Base-by-base conservation (phyloP, 2,797 vertebrate genomes). In the Psittacula echo region DNA sequence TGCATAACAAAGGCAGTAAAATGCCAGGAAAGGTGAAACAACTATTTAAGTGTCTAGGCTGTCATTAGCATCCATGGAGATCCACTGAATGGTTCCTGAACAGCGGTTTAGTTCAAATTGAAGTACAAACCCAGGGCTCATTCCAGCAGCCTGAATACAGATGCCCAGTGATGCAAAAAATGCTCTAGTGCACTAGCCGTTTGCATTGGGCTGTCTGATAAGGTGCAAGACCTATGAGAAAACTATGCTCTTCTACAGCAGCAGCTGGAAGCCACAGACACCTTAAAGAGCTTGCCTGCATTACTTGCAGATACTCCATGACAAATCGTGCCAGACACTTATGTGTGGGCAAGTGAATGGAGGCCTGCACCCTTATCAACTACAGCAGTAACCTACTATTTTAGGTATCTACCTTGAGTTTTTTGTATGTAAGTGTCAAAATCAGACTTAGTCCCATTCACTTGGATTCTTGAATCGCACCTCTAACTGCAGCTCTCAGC, bases 1-100 rank as follows among this genome's bases (percentile, higher is more conserved):
- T 90, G 83, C 74, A 74, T 82, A 88, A 82, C n/a, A 87, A 94
- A 87, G 67, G 73, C 83, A 84, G 39, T 73, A 71, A 91, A 91
- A 92, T 24, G 9, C 42, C 90, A 90, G 64, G 62, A 73, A 91
- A 95, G 73, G 50, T 70, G 85, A 79, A 89, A 85, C 50, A 86
- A 60, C 65, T 68, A 47, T 72, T 29, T 34, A 32, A 75, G 53
- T 71, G 30, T 44, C 76, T 41, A 29, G 64, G 75, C 50, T 91
- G 70, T 54, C 58, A 60, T 44, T 60, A 60, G 26, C 23, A 34
- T 11, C n/a, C 34, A 50, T 7, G 1, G 45, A 81, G 77, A 66
- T 24, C 18, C 50, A 65, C 45, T 2, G 41, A 66, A 60, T 1
- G 7, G 75, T 3, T 87, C 79, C 81, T 91, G 82, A 77, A 14